Conservation (phyloP, 1,140 invertebrate species). For the Lasaia peninsularis region DNA sequence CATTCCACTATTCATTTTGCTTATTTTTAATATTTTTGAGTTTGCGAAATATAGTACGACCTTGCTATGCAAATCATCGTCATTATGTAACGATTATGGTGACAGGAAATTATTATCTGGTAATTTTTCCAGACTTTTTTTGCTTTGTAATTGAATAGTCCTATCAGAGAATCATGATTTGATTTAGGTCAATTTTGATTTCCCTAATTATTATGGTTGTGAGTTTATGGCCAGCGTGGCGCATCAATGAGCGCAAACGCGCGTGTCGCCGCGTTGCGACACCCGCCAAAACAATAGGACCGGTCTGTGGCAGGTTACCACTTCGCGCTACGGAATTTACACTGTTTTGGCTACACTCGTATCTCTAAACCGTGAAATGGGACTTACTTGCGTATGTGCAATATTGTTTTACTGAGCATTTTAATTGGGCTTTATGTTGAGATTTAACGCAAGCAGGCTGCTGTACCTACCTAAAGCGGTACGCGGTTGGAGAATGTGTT, state of each 20-base stretch:
- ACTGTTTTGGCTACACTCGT: slow-evolving; percentile 46
- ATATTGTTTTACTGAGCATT: slow-evolving; percentile 3
- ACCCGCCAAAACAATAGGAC: slow-evolving; percentile 50
- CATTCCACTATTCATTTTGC: neutral
- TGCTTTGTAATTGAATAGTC: slow-evolving; percentile 58
- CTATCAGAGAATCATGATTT: slow-evolving; percentile 61
- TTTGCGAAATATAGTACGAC: slow-evolving; percentile 31
- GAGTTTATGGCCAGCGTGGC: slow-evolving; percentile 27
- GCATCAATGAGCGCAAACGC: slow-evolving; percentile 66
- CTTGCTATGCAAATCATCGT: slow-evolving; percentile 49
- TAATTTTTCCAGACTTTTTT: slow-evolving; percentile 51
- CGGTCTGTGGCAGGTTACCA: slow-evolving; percentile 37
- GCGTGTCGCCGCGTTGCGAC: slow-evolving; percentile 69
- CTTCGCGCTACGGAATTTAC: slow-evolving; percentile 39
- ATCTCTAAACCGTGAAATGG: slow-evolving; percentile 40
- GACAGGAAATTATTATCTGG: slow-evolving; percentile 67
- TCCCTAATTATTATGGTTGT: slow-evolving; percentile 38
- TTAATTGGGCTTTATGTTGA: slow-evolving; percentile 4
- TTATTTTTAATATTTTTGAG: slow-evolving; percentile 15
- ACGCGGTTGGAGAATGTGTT: neutral
- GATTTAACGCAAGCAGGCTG: neutral
- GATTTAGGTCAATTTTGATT: slow-evolving; percentile 58
- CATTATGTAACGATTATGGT: slow-evolving; percentile 30
- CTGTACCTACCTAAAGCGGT: too few relatives aligned
- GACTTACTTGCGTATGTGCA: slow-evolving; percentile 11